A percentile compares a stretch with the other conserved stretches of the same genome.
These are phyloP conservation scores for Ailuropoda melanoleuca DNA, from an alignment of 2,113 vertebrate genomes.

Conservation along the genomic window DNA sequence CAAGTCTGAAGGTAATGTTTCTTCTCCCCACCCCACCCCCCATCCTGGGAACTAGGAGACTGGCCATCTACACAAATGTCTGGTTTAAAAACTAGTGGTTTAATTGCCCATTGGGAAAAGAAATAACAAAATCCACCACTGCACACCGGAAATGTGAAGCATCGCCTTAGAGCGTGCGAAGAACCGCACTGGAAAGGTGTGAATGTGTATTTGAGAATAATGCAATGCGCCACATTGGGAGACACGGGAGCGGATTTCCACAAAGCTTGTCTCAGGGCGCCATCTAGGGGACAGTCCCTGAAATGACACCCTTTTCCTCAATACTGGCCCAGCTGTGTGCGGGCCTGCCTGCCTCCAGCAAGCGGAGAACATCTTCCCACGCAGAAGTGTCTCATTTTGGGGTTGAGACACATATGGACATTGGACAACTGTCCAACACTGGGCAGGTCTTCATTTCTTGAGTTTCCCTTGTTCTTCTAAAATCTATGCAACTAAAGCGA, in stretches of 20 bases:
- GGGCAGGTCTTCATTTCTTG: background rate
- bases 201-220: fast-evolving
- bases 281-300: background rate
- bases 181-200: fast-evolving
- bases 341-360: fast-evolving
- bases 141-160: background rate
- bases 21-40: background rate
- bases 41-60: background rate
- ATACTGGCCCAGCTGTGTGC: fast-evolving
- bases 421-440: fast-evolving
- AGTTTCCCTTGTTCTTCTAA: background rate
- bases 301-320: background rate
- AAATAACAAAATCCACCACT: background rate
- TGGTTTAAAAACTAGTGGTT: background rate
- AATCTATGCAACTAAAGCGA: fast-evolving
- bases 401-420: background rate
- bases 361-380: too few relatives aligned
- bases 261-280: background rate
- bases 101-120: background rate
- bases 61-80: background rate
- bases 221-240: too few relatives aligned
- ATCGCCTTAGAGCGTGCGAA: fast-evolving
- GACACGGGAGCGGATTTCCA: too few relatives aligned
- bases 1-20: background rate
- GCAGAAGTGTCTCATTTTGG: fast-evolving